phyloP scores from a whole-genome alignment of 2,797 vertebrate species.

The Diceros bicornis region DNA sequence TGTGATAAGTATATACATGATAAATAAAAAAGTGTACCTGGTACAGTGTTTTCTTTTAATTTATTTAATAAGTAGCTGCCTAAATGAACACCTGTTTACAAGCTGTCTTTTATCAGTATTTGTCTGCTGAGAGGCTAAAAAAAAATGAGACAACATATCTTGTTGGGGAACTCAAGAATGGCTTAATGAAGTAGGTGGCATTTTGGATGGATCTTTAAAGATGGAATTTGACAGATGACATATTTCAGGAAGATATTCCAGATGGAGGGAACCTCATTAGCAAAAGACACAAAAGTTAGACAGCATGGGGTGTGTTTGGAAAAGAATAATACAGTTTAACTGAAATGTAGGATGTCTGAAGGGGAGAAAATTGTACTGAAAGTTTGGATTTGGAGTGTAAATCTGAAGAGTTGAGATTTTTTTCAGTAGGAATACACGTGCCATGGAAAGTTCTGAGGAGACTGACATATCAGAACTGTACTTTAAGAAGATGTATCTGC shows the following conservation, averaged over 20 bases:
- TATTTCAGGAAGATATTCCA: constrained; percentile 69
- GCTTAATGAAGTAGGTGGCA: constrained; percentile 63
- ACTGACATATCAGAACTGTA: neutral
- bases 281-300: constrained; percentile 40
- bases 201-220: constrained; percentile 51
- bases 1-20: neutral
- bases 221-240: constrained; percentile 69
- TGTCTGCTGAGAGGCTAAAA: neutral
- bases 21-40: neutral
- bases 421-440: neutral
- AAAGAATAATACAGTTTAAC: neutral
- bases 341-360: neutral
- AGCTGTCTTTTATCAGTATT: constrained; percentile 29
- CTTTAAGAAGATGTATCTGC: neutral
- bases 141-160: neutral
- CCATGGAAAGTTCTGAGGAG: neutral
- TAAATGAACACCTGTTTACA: constrained; percentile 63
- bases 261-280: constrained; percentile 65
- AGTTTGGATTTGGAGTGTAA: neutral
- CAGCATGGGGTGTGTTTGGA: neutral
- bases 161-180: constrained; percentile 38
- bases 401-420: neutral
- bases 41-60: neutral
- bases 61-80: constrained; percentile 37
- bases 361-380: neutral